Percentiles rank a stretch among this genome's conserved stretches.
Evolutionary conservation across 2,797 vertebrate species (phyloP).

Genomic region (Florisuga fusca): DNA sequence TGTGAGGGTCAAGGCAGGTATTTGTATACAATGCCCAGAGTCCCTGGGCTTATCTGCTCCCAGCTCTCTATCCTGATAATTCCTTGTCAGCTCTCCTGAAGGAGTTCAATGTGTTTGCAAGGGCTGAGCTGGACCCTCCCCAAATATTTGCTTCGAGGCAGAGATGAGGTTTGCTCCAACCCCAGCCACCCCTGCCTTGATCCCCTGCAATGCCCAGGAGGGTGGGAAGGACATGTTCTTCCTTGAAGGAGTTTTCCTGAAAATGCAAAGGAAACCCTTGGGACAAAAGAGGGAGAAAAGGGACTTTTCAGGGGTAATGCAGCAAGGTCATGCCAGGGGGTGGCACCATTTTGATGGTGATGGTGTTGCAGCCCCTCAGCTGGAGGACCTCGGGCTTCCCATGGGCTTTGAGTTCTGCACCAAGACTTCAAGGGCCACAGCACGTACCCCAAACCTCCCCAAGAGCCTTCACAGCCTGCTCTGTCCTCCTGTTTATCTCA

Average conservation of each 20-base stretch:
- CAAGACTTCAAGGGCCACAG: neutral
- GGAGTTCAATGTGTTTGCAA: neutral
- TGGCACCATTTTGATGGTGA: neutral
- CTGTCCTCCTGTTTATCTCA: constrained; percentile 55
- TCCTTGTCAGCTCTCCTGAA: neutral
- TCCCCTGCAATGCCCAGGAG: neutral
- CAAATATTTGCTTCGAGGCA: constrained; percentile 21
- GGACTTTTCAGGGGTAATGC: neutral
- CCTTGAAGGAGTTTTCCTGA: neutral
- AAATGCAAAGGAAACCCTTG: fast-evolving
- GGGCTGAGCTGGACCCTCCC: neutral
- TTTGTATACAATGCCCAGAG: constrained; percentile 40
- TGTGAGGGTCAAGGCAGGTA: fast-evolving
- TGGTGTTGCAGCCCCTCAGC: fast-evolving
- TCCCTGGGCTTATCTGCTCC: constrained; percentile 26
- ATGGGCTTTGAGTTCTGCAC: neutral
- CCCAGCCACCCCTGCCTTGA: neutral
- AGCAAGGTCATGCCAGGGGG: neutral
- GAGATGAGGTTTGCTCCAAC: neutral
- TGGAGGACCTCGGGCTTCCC: fast-evolving
- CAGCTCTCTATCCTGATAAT: neutral
- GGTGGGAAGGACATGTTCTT: neutral
- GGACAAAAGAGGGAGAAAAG: neutral
- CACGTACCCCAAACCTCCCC: neutral
- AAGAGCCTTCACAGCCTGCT: constrained; percentile 12